phyloP scores from a whole-genome alignment of 2,888 invertebrate species.

The Latrodectus elegans region DNA sequence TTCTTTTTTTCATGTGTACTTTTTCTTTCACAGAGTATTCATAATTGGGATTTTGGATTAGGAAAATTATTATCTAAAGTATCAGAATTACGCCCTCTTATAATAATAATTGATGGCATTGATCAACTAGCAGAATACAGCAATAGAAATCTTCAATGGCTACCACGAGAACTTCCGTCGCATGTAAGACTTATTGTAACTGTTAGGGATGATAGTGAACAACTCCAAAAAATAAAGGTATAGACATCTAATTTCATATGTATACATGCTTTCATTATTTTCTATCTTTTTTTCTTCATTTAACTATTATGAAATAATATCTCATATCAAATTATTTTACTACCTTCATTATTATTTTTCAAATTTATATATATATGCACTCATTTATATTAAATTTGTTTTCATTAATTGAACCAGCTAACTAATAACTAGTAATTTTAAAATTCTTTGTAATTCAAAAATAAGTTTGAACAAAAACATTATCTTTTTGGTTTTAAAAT shows the following conservation, averaged over 20 bases:
- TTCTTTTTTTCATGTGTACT: conserved; percentile 24
- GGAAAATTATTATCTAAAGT: conserved; percentile 78
- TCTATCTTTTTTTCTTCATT: no score
- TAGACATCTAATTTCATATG: neutral
- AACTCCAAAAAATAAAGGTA: conserved; percentile 65
- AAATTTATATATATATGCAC: no score
- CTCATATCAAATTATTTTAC: no score
- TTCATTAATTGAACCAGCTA: no score
- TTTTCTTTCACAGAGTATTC: conserved; percentile 41
- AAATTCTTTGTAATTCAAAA: no score
- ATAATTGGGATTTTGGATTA: conserved; percentile 76
- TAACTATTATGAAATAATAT: no score
- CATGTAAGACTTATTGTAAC: conserved; percentile 86
- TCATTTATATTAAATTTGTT: no score
- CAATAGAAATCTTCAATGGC: conserved; percentile 83
- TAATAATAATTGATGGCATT: conserved; percentile 86
- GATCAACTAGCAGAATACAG: conserved; percentile 80
- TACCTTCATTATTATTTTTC: no score
- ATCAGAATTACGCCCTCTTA: conserved; percentile 77
- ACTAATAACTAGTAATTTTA: no score
- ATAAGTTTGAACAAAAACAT: no score
- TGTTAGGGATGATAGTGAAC: conserved; percentile 78
- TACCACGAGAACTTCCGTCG: conserved; percentile 83
- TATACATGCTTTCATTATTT: no score
- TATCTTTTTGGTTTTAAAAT: no score